Evolutionary conservation across 2,888 invertebrate genomes (phyloP).

Genomic region (Lycia hirtaria): DNA sequence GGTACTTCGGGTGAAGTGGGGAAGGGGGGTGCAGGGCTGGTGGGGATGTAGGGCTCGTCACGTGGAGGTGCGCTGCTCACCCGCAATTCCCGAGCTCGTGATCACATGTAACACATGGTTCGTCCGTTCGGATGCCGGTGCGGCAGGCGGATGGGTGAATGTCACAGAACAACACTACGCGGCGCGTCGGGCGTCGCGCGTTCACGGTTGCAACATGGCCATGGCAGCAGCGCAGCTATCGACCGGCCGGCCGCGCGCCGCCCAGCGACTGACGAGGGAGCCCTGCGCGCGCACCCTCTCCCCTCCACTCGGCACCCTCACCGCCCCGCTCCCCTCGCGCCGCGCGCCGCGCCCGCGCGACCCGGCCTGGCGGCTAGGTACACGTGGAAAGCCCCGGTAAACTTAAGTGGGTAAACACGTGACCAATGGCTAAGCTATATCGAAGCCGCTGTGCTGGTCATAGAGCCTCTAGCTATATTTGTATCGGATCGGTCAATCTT

Average conservation of each 20-base stretch:
- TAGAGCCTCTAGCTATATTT: neutral
- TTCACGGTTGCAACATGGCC: conserved; percentile 73
- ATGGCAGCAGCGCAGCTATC: conserved; percentile 73
- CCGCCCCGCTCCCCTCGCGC: conserved; percentile 42
- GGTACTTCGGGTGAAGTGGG: neutral
- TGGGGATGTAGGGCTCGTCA: conserved; percentile 11
- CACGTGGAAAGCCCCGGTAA: conserved; percentile 32
- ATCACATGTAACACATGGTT: conserved; percentile 30
- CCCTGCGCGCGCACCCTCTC: conserved; percentile 75
- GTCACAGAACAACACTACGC: conserved; percentile 64
- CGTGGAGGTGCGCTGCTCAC: conserved; percentile 21
- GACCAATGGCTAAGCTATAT: conserved; percentile 14
- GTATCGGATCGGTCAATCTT: too few relatives aligned
- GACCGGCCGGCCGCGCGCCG: conserved; percentile 81
- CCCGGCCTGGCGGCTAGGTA: conserved; percentile 29
- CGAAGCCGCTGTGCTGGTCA: neutral
- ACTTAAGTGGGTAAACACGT: conserved; percentile 38
- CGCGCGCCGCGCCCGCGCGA: conserved; percentile 35
- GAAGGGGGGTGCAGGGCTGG: neutral
- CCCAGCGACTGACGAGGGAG: conserved; percentile 75
- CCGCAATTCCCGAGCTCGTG: conserved; percentile 28
- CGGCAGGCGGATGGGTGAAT: conserved; percentile 44
- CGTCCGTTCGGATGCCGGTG: conserved; percentile 54
- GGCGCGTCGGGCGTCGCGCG: conserved; percentile 68
- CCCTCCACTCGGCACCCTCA: conserved; percentile 55